Base-by-base conservation (phyloP, 2,888 invertebrate genomes). In the Euplexia lucipara region DNA sequence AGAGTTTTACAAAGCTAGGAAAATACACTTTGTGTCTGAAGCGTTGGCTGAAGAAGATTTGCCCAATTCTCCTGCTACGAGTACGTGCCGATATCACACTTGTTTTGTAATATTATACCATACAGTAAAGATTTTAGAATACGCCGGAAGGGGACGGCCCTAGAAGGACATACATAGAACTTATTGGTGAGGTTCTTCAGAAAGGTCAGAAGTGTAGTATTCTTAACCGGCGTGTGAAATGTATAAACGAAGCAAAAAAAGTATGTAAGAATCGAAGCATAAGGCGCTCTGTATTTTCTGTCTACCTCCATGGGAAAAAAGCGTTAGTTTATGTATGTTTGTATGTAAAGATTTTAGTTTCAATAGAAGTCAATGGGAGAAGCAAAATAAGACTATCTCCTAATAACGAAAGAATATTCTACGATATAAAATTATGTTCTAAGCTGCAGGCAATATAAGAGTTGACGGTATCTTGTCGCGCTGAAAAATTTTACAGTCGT, bases 401-500 rank as follows among this genome's bases (percentile, higher is more conserved):
- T 10, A 16, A 14, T 9, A 34, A 10, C 8, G 16, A 3, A 30
- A 4, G 8, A 18, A 26, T 34, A 10, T 51, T 18, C 10, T 7
- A 39, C 14, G 6, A 52, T 30, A 20, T 35, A 35, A 35, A 14
- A 53, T 45, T 9, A 16, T 32, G 2, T 20, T 52, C 22, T 32
- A 42, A 39, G 37, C 30, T 52, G 52, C 10, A 39, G 30, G 20
- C 30, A 18, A 26, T 20, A 39, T 67, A 26, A 67, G 59, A 70
- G 37, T 39, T 26, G n/a, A 12, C 49, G 30, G 45, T 51, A 9
- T 52, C 47, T 68, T 37, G 47, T 53, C 30, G 37, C 39, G 14
- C 37, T 53, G 22, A 39, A 53, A 69, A 69, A 47, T 64, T 42
- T 48, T 42, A 70, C 52, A 41, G 52, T 52, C 47, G 41, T 70